phyloP scores from a whole-genome alignment of 2,113 vertebrate species.

The Heterotilapia buettikoferi region DNA sequence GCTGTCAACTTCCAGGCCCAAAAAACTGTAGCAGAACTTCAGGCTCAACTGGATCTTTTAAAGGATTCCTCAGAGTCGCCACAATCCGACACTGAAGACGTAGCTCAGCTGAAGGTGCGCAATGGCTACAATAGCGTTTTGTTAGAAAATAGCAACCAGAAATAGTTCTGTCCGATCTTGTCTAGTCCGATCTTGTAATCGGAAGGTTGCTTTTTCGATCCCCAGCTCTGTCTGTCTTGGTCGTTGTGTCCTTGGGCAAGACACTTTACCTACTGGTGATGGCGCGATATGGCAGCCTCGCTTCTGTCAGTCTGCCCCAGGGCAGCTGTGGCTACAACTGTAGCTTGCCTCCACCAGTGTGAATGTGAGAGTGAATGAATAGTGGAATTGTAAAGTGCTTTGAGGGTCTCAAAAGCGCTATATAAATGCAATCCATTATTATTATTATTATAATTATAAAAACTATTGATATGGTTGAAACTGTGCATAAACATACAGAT shows the following conservation, averaged over 20 bases:
- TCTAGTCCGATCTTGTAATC: not conserved
- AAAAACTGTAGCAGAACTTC: slow-evolving; percentile 71
- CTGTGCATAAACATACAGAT: not conserved
- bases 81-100: slow-evolving; percentile 68
- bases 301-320: not conserved
- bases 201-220: not conserved
- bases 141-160: not conserved
- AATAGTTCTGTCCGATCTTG: no score
- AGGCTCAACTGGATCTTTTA: slow-evolving; percentile 82
- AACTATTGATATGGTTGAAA: not conserved
- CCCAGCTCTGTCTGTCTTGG: not conserved
- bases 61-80: slow-evolving; percentile 56
- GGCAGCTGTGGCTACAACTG: not conserved
- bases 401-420: not conserved
- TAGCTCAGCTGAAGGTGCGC: slow-evolving; percentile 82
- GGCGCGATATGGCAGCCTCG: not conserved
- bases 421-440: fast-evolving
- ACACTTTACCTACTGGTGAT: not conserved
- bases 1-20: slow-evolving; percentile 70
- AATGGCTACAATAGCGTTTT: not conserved
- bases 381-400: not conserved
- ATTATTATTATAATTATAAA: not conserved
- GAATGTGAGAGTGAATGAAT: not conserved
- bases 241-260: not conserved
- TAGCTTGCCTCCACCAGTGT: not conserved